Evolutionary conservation across 2,797 vertebrate genomes (phyloP).

Genomic region (Tauraco hartlaubi): DNA sequence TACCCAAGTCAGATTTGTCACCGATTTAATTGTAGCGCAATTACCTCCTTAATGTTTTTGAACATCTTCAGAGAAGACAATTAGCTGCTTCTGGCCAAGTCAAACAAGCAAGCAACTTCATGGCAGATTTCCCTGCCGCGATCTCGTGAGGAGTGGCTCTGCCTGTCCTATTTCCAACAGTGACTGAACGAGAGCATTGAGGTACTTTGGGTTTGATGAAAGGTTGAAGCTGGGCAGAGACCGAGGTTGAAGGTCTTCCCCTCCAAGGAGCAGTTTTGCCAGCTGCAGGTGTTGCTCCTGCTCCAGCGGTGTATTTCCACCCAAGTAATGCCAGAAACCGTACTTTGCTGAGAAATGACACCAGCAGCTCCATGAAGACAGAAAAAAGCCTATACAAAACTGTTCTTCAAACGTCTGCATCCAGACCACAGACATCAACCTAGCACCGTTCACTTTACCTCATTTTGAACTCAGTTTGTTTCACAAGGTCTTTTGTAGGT

Average conservation of each 20-base stretch:
- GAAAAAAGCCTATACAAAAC: not conserved
- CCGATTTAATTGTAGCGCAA: not conserved
- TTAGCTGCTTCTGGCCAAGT: not conserved
- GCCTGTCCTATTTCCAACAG: rapidly evolving
- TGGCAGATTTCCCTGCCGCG: not conserved
- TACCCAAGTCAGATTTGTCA: not conserved
- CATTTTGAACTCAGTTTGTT: not conserved
- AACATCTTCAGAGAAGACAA: not conserved
- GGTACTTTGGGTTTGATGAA: not conserved
- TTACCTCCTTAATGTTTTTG: not conserved
- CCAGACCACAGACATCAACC: rapidly evolving
- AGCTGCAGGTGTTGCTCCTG: not conserved
- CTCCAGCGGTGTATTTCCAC: rapidly evolving
- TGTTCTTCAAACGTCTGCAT: rapidly evolving
- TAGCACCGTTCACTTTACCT: rapidly evolving
- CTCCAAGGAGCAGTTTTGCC: not conserved
- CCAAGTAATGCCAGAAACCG: rapidly evolving
- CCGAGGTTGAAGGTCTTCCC: not conserved
- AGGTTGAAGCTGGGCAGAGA: not conserved
- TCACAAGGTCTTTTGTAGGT: rapidly evolving
- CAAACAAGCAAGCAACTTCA: not conserved
- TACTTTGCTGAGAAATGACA: rapidly evolving
- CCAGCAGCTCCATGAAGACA: not conserved
- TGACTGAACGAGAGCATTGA: rapidly evolving
- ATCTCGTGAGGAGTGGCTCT: not conserved